phyloP scores from a whole-genome alignment of 2,113 vertebrate genomes.

The Rhinoderma darwinii region DNA sequence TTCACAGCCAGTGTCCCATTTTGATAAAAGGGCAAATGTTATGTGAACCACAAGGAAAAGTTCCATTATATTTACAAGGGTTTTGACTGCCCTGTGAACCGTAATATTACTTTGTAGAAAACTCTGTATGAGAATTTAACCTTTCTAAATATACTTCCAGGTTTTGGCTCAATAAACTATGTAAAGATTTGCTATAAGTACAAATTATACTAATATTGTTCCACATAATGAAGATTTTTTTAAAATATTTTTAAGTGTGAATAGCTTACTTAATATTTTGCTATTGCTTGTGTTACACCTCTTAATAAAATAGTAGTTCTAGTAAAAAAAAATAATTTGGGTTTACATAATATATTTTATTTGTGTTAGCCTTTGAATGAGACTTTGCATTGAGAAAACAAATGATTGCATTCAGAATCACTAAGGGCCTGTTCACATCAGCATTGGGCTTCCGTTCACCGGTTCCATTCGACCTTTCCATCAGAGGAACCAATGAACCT shows the following conservation, averaged over 20 bases:
- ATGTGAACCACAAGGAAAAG: slow-evolving; percentile 46
- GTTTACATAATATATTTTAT: background rate
- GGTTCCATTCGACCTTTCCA: no score
- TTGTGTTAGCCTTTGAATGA: no score
- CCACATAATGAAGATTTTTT: background rate
- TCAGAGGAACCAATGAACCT: no score
- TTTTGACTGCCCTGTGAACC: slow-evolving; percentile 50
- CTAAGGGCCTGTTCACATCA: no score
- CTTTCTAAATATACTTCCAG: slow-evolving; percentile 43
- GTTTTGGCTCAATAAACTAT: slow-evolving; percentile 34
- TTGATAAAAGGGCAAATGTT: slow-evolving; percentile 45
- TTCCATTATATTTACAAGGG: slow-evolving; percentile 51
- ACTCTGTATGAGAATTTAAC: slow-evolving; percentile 38
- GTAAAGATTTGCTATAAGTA: slow-evolving; percentile 34
- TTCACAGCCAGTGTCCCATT: slow-evolving; percentile 40
- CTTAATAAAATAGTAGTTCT: background rate
- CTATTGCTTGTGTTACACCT: background rate
- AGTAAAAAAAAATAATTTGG: background rate
- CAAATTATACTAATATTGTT: background rate
- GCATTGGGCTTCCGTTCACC: no score
- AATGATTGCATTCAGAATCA: no score
- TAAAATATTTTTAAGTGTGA: background rate
- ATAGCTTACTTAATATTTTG: background rate
- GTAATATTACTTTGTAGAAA: slow-evolving; percentile 49
- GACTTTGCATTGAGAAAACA: no score